Evolutionary conservation across 2,888 invertebrate genomes (phyloP), one percentile per base, ranked within the genome.

Genomic region (Glaucopsyche alexis): DNA sequence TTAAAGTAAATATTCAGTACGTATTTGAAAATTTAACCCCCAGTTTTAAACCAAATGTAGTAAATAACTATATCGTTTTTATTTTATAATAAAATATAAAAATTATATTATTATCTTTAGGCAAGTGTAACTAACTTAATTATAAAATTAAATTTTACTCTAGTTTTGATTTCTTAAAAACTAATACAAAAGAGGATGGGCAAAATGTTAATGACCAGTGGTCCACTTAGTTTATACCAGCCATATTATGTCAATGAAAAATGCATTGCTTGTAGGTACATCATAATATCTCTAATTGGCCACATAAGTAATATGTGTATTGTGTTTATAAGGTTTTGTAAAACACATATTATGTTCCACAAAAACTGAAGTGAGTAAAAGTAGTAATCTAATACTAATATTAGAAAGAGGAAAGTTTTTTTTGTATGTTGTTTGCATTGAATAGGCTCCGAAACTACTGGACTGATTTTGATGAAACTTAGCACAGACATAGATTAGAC

Each of bases 131-230:
- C 49, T 49, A 19, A 69, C 5, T 49, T 40, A 65, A 65, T 38
- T 40, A 14, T 66, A 66, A 66, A 66, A 66, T 66, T 49, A 69
- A 69, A 66, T 13, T 49, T 69, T 19, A 69, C 19, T 69, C 69
- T 69, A 69, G 49, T 29, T 69, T 65, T 55, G 19, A 55, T 65
- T 47, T 14, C 69, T 69, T 69, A 49, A 69, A 69, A 69, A 69
- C 69, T 69, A 49, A 49, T 49, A 69, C 69, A 69, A 69, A 69
- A 29, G 60, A 60, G 14, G 29, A 60, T 60, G 29, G 60, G 60
- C 29, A 60, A 29, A 60, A 29, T 60, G 11, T 60, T 29, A 38
- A 38, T 60, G 16, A 29, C 6, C 60, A 29, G 7, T 29, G 38
- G 29, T 13, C 60, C 60, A 38, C 60, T 29, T 29, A 60, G 14